These are phyloP conservation scores for Chymomyza procnemis DNA, from an alignment of 2,888 invertebrate species.

Conservation along the genomic window DNA sequence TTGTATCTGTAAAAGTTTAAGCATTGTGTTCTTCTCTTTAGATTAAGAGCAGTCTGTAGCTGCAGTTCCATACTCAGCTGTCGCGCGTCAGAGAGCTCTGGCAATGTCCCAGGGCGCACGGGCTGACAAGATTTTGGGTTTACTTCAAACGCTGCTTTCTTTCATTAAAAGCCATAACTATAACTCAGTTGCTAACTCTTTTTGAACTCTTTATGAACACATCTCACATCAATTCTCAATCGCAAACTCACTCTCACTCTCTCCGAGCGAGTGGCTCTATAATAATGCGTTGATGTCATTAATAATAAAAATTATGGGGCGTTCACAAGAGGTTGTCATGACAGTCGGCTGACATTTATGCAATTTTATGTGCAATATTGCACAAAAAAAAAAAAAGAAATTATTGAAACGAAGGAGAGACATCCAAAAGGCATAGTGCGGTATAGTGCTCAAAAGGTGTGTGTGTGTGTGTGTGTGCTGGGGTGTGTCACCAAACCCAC, in stretches of 20 bases:
- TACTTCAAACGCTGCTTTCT: too few relatives aligned
- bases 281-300: conserved; percentile 54
- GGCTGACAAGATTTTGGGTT: too few relatives aligned
- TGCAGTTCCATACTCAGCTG: too few relatives aligned
- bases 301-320: conserved; percentile 70
- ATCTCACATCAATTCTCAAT: background rate
- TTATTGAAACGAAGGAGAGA: conserved; percentile 14
- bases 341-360: conserved; percentile 70
- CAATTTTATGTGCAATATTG: conserved; percentile 56
- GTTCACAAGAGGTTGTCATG: conserved; percentile 71
- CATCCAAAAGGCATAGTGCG: background rate
- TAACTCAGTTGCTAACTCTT: too few relatives aligned
- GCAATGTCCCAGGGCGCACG: too few relatives aligned
- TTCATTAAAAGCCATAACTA: too few relatives aligned
- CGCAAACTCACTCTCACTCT: background rate
- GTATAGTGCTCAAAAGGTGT: background rate
- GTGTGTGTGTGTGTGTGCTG: conserved; percentile 12
- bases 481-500: conserved; percentile 42
- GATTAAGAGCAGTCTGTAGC: too few relatives aligned
- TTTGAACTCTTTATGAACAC: too few relatives aligned
- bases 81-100: too few relatives aligned
- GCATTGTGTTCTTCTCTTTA: too few relatives aligned
- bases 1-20: too few relatives aligned
- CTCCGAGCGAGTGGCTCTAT: conserved; percentile 19
- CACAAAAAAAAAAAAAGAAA: too few relatives aligned